Percentiles rank a stretch among this genome's conserved stretches.
Evolutionary conservation across 2,113 vertebrate species (phyloP).

Genomic region (Rhinopithecus roxellana): DNA sequence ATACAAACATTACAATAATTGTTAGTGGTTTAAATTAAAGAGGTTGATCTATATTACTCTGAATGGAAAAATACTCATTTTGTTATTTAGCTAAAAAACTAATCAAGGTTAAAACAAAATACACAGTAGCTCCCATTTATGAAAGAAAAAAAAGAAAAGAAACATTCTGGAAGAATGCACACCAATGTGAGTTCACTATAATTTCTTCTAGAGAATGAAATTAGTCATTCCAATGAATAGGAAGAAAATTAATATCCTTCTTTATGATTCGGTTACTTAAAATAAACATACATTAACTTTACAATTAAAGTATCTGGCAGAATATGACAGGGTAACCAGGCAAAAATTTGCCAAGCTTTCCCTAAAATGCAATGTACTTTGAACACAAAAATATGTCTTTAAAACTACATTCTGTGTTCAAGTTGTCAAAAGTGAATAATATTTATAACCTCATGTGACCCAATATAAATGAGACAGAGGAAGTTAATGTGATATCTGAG

Average conservation of each 20-base stretch:
- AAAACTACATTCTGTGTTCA: neutral
- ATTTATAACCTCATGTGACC: slow-evolving; percentile 47
- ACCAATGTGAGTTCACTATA: neutral
- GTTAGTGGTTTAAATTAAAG: neutral
- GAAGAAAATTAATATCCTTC: neutral
- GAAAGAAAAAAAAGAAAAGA: neutral
- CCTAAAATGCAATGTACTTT: neutral
- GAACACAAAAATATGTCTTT: neutral
- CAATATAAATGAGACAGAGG: slow-evolving; percentile 14
- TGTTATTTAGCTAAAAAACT: neutral
- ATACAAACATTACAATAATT: neutral
- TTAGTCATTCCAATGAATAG: neutral
- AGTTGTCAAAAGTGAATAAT: slow-evolving; percentile 56
- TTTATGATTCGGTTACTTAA: neutral
- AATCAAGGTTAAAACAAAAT: neutral
- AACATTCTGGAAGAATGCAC: neutral
- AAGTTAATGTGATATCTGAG: slow-evolving; percentile 42
- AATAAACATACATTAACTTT: neutral
- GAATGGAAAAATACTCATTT: neutral
- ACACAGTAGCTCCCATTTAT: neutral
- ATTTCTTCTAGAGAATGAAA: neutral
- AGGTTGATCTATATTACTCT: neutral
- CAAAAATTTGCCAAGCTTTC: neutral
- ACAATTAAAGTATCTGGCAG: neutral
- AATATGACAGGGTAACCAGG: neutral